Base-by-base conservation (phyloP, 2,888 invertebrate genomes). In the Latrodectus hesperus region DNA sequence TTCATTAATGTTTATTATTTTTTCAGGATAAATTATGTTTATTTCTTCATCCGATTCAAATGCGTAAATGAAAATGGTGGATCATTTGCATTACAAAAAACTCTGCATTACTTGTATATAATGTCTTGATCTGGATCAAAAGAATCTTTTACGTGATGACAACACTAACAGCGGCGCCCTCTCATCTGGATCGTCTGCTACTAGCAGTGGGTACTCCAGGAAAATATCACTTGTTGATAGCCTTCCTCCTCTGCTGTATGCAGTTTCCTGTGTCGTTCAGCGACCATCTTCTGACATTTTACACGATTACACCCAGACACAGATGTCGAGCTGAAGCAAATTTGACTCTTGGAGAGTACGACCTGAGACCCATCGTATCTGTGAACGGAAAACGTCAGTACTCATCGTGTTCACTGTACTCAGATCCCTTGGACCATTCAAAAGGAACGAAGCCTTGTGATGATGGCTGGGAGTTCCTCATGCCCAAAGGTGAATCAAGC, bases 181-280 rank as follows among this genome's bases (percentile, higher is more conserved):
- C 90, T 26, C 90, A 90, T 52, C 71, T 90, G 72, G 90, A 90
- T 70, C 75, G 88, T 12, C 84, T 90, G 6, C 71, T 90, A 1
- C 67, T 90, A 16, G 76, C 89, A 60, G 84, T 90, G 3, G 90
- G 89, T n/a, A 82, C 72, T 49, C 90, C 90, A 14, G 89, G 90
- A 14, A 68, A 89, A 6, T 90, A 90, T 71, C 90, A 90, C 26
- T 17, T 89, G 11, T 87, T 90, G 55, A 64, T 90, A 3, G 89
- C 88, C 16, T 90, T 90, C 68, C 72, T 90, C 0, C 77, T 90
- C 0, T 90, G 90, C 52, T 90, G 90, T 72, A 89, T 90, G 78
- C 90, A 90, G 82, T 88, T 90, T 14, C 90, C 90, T 12, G 85
- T 90, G n/a, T 87, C 89, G 0, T 90, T 90, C 72, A 89, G 78